These are phyloP conservation scores for Andrena minutula DNA, from an alignment of 2,888 invertebrate genomes.

Conservation along the genomic window DNA sequence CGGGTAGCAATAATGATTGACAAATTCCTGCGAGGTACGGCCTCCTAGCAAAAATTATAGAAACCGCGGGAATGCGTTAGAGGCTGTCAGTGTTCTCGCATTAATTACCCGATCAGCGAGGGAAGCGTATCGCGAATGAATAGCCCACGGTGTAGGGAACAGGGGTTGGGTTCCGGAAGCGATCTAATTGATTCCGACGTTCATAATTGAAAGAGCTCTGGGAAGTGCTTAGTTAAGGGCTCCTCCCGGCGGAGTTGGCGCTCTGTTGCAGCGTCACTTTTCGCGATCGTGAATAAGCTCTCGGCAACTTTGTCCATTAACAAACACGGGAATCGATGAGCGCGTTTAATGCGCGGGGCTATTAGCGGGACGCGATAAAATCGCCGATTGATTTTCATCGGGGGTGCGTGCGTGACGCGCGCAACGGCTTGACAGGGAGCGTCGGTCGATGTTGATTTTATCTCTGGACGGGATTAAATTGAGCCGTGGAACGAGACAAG, in stretches of 20 bases:
- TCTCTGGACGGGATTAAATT: slow-evolving; percentile 7
- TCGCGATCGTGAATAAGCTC: slow-evolving; percentile 31
- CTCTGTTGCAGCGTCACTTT: not conserved
- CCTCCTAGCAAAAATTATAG: not conserved
- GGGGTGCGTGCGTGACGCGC: not conserved
- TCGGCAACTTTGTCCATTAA: slow-evolving; percentile 64
- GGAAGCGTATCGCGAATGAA: not conserved
- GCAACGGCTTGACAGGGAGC: not conserved
- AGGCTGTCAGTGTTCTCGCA: slow-evolving; percentile 9
- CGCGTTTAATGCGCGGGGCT: slow-evolving; percentile 38
- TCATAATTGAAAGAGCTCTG: slow-evolving; percentile 51
- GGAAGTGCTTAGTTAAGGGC: slow-evolving; percentile 53
- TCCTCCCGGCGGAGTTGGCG: slow-evolving; percentile 13
- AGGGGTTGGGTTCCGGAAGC: not conserved
- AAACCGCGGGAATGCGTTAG: not conserved
- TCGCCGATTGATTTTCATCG: slow-evolving; percentile 58
- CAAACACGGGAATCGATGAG: slow-evolving; percentile 59
- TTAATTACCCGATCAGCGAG: slow-evolving; percentile 40
- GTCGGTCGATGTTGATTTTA: slow-evolving; percentile 24
- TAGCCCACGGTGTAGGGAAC: not conserved
- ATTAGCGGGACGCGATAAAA: slow-evolving; percentile 53
- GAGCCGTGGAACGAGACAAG: not conserved
- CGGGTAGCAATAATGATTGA: too few species aligned
- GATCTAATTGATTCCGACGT: slow-evolving; percentile 44
- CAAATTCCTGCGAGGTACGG: not conserved